Conservation (phyloP, 1,140 invertebrate genomes). For the Aphelinus atriplicis region DNA sequence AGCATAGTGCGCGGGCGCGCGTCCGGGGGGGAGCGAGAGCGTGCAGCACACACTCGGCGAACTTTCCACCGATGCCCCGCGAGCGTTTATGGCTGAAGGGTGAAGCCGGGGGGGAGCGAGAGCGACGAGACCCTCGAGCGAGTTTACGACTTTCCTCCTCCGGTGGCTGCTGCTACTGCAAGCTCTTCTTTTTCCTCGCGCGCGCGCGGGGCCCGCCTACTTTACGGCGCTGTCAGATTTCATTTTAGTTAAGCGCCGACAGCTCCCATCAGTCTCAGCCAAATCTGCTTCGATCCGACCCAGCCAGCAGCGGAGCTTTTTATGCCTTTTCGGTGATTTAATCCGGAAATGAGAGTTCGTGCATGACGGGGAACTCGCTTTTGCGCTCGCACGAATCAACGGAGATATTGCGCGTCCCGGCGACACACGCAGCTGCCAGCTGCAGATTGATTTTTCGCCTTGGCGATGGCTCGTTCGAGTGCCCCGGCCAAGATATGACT, state of each 20-base stretch:
- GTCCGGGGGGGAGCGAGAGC: no score
- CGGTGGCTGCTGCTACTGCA: not conserved
- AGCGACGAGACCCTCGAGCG: conserved; percentile 4
- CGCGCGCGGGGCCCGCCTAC: not conserved
- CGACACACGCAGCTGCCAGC: no score
- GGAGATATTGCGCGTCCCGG: no score
- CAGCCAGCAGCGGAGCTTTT: not conserved
- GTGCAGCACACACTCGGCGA: no score
- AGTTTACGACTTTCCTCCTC: conserved; percentile 46
- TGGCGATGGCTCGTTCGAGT: no score
- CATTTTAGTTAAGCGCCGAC: conserved; percentile 46
- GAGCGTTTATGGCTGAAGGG: not conserved
- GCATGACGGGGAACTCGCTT: no score
- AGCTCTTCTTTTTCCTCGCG: conserved; percentile 23
- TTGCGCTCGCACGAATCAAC: no score
- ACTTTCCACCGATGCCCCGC: no score
- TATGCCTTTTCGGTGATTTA: conserved; percentile 17
- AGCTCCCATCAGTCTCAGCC: not conserved
- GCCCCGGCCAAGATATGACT: no score
- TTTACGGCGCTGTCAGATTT: conserved; percentile 45
- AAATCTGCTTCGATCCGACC: not conserved
- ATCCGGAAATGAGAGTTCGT: conserved; percentile 19
- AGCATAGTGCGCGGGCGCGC: no score
- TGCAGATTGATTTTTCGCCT: no score
- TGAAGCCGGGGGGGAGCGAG: not conserved